Conservation (phyloP, 2,797 vertebrate species). For the Aphelocoma californica region DNA sequence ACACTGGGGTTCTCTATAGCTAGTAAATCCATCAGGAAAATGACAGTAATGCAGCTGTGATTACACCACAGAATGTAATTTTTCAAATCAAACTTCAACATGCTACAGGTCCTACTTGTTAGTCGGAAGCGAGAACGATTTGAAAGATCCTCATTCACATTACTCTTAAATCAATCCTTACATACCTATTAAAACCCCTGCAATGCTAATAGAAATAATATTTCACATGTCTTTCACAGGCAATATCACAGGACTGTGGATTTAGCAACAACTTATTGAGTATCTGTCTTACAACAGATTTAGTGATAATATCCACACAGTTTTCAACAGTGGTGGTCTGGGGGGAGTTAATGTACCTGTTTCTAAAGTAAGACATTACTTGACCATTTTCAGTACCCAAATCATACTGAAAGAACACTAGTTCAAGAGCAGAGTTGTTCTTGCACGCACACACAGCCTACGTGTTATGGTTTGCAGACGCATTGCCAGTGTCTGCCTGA, state of each 20-base stretch:
- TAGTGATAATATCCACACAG: not conserved
- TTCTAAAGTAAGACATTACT: not conserved
- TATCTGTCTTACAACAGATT: not conserved
- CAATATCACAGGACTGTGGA: not conserved
- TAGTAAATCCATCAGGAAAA: not conserved
- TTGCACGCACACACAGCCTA: fast-evolving
- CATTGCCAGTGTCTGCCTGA: not conserved
- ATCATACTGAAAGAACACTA: not conserved
- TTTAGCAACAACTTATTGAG: not conserved
- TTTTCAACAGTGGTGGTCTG: not conserved
- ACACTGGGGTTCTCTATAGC: not conserved
- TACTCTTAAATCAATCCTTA: not conserved
- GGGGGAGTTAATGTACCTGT: not conserved
- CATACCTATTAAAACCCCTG: not conserved
- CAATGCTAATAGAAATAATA: not conserved
- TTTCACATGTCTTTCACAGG: not conserved
- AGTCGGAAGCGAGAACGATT: not conserved
- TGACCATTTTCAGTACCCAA: not conserved
- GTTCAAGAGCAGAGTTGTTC: not conserved
- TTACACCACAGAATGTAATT: not conserved
- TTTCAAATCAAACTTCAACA: not conserved
- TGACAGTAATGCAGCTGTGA: not conserved
- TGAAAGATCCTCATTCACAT: not conserved
- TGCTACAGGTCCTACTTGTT: not conserved
- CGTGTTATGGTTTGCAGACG: fast-evolving